Conservation (phyloP, 2,797 vertebrate species). For the Linurgus olivaceus region DNA sequence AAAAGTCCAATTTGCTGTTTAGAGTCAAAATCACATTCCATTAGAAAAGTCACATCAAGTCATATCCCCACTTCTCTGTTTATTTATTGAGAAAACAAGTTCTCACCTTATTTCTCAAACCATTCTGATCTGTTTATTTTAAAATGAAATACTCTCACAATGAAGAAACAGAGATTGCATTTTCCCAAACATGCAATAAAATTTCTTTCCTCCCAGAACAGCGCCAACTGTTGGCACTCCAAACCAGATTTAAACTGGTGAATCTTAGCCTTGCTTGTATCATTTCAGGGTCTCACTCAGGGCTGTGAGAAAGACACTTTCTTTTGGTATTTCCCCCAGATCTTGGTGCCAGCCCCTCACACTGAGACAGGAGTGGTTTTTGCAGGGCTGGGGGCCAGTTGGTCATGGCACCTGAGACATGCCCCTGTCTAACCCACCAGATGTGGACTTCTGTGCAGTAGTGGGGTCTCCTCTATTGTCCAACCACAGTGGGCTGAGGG, state of each 20-base stretch:
- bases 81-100: conserved; percentile 49
- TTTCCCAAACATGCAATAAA: not conserved
- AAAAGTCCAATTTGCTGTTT: conserved; percentile 28
- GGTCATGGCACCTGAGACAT: not conserved
- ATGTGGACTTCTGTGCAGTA: not conserved
- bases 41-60: conserved; percentile 47
- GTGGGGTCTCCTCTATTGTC: not conserved
- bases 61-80: conserved; percentile 32
- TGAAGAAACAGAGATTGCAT: not conserved
- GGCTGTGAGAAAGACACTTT: not conserved
- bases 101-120: conserved; percentile 65
- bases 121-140: conserved; percentile 39
- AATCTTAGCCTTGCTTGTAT: not conserved
- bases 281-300: not conserved
- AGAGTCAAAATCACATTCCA: conserved; percentile 50
- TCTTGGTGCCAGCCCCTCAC: fast-evolving
- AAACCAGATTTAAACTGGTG: not conserved
- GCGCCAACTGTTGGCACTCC: not conserved
- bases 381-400: not conserved
- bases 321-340: not conserved
- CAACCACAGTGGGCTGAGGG: not conserved
- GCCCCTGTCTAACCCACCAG: not conserved
- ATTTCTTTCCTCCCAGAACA: not conserved
- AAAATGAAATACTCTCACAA: conserved; percentile 35
- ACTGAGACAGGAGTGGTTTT: not conserved